phyloP scores from a whole-genome alignment of 2,797 vertebrate species.

The Sandelia bainsii region DNA sequence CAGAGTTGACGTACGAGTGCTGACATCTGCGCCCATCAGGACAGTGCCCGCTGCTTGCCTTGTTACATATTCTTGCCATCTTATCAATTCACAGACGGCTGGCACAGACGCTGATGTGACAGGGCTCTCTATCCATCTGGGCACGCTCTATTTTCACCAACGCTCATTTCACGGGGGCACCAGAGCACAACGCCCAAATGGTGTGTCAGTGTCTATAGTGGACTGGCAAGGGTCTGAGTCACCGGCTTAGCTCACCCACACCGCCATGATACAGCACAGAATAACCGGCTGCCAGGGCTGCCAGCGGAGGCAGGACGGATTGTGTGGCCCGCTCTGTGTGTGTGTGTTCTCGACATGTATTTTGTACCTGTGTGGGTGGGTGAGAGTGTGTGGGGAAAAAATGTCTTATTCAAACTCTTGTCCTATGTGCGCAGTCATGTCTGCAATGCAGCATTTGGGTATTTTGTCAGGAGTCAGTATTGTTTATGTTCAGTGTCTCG shows the following conservation, averaged over 20 bases:
- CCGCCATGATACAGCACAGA: slow-evolving; percentile 69
- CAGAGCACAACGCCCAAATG: slow-evolving; percentile 73
- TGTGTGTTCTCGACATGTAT: slow-evolving; percentile 49
- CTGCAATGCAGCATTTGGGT: slow-evolving; percentile 77
- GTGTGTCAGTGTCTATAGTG: slow-evolving; percentile 76
- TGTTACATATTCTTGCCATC: slow-evolving; percentile 71
- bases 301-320: slow-evolving; percentile 56
- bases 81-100: slow-evolving; percentile 71
- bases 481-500: slow-evolving; percentile 73
- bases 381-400: slow-evolving; percentile 48
- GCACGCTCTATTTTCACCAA: slow-evolving; percentile 69
- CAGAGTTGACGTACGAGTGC: slow-evolving; percentile 64
- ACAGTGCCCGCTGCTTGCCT: slow-evolving; percentile 51
- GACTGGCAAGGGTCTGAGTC: slow-evolving; percentile 76
- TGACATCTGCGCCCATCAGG: slow-evolving; percentile 58
- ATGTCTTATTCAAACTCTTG: slow-evolving; percentile 60
- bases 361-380: slow-evolving; percentile 72
- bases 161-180: slow-evolving; percentile 69
- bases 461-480: slow-evolving; percentile 59
- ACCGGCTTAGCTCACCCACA: slow-evolving; percentile 72
- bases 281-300: slow-evolving; percentile 69
- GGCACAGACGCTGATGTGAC: slow-evolving; percentile 64
- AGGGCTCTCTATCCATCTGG: slow-evolving; percentile 72
- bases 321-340: slow-evolving; percentile 33
- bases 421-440: slow-evolving; percentile 73